Conservation (phyloP, 2,797 vertebrate genomes). For the Psittacula derbiana region DNA sequence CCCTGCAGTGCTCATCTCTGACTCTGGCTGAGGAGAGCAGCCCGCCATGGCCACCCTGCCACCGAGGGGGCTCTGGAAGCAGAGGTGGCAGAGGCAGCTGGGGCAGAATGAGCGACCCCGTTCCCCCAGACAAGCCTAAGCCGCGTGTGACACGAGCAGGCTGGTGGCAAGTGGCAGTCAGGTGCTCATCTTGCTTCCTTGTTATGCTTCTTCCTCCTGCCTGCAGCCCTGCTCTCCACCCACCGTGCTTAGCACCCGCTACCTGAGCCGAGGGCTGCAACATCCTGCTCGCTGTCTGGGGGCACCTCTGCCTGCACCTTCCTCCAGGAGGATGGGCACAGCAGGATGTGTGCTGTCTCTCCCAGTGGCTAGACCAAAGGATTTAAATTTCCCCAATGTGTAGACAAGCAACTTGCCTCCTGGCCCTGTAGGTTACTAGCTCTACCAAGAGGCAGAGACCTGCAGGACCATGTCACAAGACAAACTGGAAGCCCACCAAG, state of each 20-base stretch:
- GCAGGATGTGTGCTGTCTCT: neutral
- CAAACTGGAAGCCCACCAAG: neutral
- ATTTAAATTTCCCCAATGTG: neutral
- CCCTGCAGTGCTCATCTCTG: accelerated
- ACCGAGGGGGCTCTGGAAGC: neutral
- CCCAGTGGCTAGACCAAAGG: neutral
- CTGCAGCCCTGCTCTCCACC: neutral
- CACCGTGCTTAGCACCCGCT: accelerated
- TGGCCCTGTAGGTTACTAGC: neutral
- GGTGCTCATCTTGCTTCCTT: neutral
- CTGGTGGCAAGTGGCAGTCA: neutral
- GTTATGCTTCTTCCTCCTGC: neutral
- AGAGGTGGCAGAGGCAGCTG: neutral
- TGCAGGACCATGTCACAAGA: neutral
- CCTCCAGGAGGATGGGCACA: neutral
- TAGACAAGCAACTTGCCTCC: neutral
- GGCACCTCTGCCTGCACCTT: neutral
- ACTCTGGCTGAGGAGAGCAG: neutral
- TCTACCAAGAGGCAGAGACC: neutral
- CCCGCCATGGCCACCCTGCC: accelerated
- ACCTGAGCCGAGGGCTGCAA: neutral
- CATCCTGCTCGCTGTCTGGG: accelerated
- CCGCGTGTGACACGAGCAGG: accelerated
- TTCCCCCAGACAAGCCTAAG: neutral
- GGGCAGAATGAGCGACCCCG: too few species aligned